These are phyloP conservation scores for Ibidorhyncha struthersii DNA, from an alignment of 2,113 vertebrate species.

Conservation along the genomic window DNA sequence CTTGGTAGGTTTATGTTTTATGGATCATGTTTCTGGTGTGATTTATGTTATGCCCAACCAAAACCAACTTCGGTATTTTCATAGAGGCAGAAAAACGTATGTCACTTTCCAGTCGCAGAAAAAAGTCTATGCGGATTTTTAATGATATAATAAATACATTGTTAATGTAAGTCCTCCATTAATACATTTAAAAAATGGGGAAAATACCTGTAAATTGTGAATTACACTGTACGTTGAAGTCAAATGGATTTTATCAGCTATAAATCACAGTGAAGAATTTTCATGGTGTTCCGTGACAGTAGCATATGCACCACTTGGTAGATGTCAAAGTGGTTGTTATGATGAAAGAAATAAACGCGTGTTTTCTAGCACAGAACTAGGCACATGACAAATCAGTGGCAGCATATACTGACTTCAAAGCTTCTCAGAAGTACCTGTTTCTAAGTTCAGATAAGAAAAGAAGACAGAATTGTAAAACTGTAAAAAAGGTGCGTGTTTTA, in stretches of 20 bases:
- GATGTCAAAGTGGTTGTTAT: not conserved
- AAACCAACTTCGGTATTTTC: not conserved
- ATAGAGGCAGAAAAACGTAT: not conserved
- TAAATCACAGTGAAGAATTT: not conserved
- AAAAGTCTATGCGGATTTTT: not conserved
- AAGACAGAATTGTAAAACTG: not conserved
- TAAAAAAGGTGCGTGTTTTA: not conserved
- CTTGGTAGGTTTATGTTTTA: not conserved
- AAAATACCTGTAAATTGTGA: not conserved
- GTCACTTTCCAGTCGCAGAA: not conserved
- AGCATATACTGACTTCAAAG: not conserved
- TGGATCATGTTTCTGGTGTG: not conserved
- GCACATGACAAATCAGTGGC: not conserved
- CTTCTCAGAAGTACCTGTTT: conserved; percentile 7
- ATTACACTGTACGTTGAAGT: not conserved
- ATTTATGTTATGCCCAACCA: not conserved
- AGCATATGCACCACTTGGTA: not conserved
- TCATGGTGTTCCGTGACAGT: not conserved
- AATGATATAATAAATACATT: not conserved
- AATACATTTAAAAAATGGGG: not conserved
- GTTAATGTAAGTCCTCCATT: not conserved
- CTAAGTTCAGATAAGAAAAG: not conserved
- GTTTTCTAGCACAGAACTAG: not conserved
- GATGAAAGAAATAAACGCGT: not conserved
- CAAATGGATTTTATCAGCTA: not conserved